These are phyloP conservation scores for Orientallactaga bullata DNA, from an alignment of 2,113 vertebrate species.

Conservation along the genomic window DNA sequence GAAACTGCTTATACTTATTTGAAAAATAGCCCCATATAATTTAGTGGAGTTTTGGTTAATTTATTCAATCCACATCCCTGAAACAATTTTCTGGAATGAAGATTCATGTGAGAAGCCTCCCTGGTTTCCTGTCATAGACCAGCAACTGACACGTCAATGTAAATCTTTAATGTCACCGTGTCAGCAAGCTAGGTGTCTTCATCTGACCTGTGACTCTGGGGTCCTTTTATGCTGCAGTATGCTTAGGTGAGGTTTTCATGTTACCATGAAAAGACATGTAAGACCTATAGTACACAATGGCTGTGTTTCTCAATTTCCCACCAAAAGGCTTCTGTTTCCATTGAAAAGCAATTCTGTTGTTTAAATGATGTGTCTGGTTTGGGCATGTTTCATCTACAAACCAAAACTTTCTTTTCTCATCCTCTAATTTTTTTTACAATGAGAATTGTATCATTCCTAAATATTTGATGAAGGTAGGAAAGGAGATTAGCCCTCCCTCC, in stretches of 20 bases:
- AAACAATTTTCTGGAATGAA: background rate
- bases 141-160: background rate
- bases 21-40: conserved; percentile 14
- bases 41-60: background rate
- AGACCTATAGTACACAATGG: background rate
- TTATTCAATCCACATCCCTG: background rate
- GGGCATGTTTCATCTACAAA: background rate
- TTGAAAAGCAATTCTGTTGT: background rate
- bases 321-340: background rate
- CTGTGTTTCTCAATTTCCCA: background rate
- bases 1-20: background rate
- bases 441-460: conserved; percentile 32
- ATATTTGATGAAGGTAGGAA: conserved; percentile 58
- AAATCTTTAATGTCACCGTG: background rate
- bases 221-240: background rate
- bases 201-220: background rate
- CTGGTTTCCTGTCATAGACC: background rate
- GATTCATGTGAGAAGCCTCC: background rate
- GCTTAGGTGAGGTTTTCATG: background rate
- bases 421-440: background rate
- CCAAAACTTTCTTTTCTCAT: background rate
- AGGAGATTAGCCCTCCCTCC: conserved; percentile 51
- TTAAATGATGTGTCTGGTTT: background rate
- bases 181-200: background rate
- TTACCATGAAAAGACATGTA: background rate